These are phyloP conservation scores for Sebastes diaconus DNA, from an alignment of 2,797 vertebrate species.

Conservation along the genomic window DNA sequence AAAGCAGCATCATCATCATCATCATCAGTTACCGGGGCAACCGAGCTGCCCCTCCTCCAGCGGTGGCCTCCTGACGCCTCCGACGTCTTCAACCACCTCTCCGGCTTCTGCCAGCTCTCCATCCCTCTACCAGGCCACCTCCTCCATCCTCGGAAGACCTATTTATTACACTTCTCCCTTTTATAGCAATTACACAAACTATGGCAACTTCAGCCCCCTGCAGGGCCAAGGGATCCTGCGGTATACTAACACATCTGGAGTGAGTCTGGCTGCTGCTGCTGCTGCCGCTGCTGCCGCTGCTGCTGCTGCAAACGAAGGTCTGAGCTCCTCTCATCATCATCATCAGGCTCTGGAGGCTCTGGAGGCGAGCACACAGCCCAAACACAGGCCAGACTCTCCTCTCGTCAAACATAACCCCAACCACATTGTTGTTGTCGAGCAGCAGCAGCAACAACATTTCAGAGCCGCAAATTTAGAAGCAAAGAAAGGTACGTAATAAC, in stretches of 20 bases:
- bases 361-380: constrained; percentile 84
- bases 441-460: constrained; percentile 84
- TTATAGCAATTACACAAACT: constrained; percentile 98
- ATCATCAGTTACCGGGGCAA: constrained; percentile 70
- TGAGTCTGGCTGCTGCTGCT: constrained; percentile 76
- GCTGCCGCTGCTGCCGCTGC: constrained; percentile 60
- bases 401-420: constrained; percentile 89
- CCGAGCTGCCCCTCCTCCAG: constrained; percentile 80
- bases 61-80: constrained; percentile 81
- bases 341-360: constrained; percentile 48
- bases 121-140: constrained; percentile 87
- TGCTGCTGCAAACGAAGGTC: constrained; percentile 83
- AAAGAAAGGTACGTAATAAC: constrained; percentile 94
- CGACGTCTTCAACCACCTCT: constrained; percentile 84
- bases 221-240: constrained; percentile 96
- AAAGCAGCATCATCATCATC: constrained; percentile 83
- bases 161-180: constrained; percentile 99
- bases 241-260: constrained; percentile 88
- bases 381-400: constrained; percentile 88
- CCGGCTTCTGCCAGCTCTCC: constrained; percentile 80
- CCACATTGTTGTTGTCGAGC: constrained; percentile 80
- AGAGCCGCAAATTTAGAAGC: constrained; percentile 89
- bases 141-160: constrained; percentile 94
- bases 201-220: constrained; percentile 95
- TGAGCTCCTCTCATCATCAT: constrained; percentile 69